Evolutionary conservation across 92 coral and sea anemone genomes (phyloP), one percentile per base, ranked within the genome.

Genomic region (Zoanthus sansibaricus): DNA sequence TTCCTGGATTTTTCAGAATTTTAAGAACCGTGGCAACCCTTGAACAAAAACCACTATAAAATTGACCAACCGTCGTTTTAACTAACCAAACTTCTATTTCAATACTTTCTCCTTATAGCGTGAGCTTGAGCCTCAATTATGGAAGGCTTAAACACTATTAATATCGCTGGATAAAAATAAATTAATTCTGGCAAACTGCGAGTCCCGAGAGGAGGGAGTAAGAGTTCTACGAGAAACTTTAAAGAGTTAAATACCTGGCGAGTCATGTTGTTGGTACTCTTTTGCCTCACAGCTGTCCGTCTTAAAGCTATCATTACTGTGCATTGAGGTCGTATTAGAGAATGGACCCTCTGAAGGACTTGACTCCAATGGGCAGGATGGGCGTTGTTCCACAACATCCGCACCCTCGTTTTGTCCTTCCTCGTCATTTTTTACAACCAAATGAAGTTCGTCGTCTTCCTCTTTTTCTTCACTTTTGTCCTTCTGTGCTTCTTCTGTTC

Each of bases 301-400:
- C 68, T 85, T 89, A 25, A 72, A 88, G 33, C 95, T 94, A 86
- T 94, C 98, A 42, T 91, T 92, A 74, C 95, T 90, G 68, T 88
- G 93, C 67, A 92, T 79, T 6, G 93, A 86, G 46, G 90, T 70
- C 3, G 91, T 87, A 14, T 83, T 90, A 7, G 95, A 92, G 11
- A 88, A 72, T 21, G 98, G 94, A 18, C 90, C 89, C 79, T 94
- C 98, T 0, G 91, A 82, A 5, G 82, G 71, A 58, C 87, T 90
- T n/a, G 87, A 83, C 54, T 90, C 95, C 12, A 88, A 77, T 77
- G 73, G 85, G 25, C 85, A 47, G 48, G 51, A 70, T 18, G 75
- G 25, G 5, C 21, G 55, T 66, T 66, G 85, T 14, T 78, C 83
- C 17, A 17, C 54, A 64, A 37, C 47, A 78, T 80, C 73, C 6